Conservation (phyloP, 2,888 invertebrate species). For the Ophion ventricosus region DNA sequence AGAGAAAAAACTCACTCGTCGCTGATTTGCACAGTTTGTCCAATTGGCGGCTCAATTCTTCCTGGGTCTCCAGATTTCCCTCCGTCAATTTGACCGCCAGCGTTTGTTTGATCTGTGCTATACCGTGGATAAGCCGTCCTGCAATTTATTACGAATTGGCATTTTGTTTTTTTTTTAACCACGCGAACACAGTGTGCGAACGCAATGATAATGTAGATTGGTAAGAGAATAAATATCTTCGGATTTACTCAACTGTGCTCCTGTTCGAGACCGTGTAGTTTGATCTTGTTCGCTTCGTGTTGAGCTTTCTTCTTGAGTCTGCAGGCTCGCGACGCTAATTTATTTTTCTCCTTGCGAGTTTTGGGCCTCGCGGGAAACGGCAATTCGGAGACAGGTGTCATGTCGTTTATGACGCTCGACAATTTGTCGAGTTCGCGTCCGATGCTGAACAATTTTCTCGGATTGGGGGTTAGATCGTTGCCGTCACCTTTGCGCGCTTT, state of each 20-base stretch:
- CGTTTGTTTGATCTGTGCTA: conserved; percentile 90
- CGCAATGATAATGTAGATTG: neutral
- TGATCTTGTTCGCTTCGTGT: conserved; percentile 99
- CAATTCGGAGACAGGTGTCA: conserved; percentile 97
- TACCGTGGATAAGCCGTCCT: conserved; percentile 92
- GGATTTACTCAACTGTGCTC: conserved; percentile 91
- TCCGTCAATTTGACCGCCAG: conserved; percentile 88
- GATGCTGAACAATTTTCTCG: conserved; percentile 94
- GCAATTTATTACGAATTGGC: conserved; percentile 75
- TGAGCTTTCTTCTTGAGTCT: conserved; percentile 99
- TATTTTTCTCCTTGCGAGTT: conserved; percentile 99
- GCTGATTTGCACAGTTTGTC: conserved; percentile 88
- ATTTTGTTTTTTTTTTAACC: neutral
- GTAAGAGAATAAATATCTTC: neutral
- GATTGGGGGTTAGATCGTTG: conserved; percentile 98
- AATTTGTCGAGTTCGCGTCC: conserved; percentile 96
- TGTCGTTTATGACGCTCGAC: conserved; percentile 95
- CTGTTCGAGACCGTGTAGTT: conserved; percentile 95
- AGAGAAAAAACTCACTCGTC: conserved; percentile 86
- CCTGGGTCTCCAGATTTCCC: conserved; percentile 84
- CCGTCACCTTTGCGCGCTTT: conserved; percentile 98
- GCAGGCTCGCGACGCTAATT: conserved; percentile 97
- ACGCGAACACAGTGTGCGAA: neutral
- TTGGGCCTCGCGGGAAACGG: conserved; percentile 95
- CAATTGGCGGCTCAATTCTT: conserved; percentile 89